A percentile compares a stretch with the other conserved stretches of the same genome.
phyloP scores from a whole-genome alignment of 2,113 vertebrate species.

The Grallaria varia region DNA sequence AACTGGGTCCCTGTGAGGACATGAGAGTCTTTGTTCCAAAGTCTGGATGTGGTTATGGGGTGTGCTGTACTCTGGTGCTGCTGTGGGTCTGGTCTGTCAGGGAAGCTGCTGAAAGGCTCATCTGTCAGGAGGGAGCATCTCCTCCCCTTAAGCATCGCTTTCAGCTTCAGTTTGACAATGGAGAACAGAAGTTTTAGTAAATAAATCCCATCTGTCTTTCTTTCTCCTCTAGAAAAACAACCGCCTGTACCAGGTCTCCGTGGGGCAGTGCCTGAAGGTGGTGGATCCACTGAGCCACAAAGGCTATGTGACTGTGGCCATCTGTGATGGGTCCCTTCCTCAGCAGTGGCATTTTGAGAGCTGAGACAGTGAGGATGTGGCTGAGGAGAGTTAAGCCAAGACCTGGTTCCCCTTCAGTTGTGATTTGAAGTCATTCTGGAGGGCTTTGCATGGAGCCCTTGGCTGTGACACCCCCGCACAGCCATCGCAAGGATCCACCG shows the following conservation, averaged over 20 bases:
- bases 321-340: constrained; percentile 83
- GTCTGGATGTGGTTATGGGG: not conserved
- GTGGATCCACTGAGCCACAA: constrained; percentile 76
- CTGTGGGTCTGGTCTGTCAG: not conserved
- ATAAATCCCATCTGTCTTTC: not conserved
- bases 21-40: not conserved
- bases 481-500: not conserved
- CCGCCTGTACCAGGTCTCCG: constrained; percentile 93
- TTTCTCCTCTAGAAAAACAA: constrained; percentile 78
- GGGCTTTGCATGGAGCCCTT: not conserved
- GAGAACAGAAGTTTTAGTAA: not conserved
- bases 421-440: not conserved
- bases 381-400: not conserved
- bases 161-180: not conserved
- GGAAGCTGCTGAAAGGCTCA: not conserved
- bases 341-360: constrained; percentile 91
- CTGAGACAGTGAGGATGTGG: constrained; percentile 20
- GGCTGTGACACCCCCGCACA: not conserved
- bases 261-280: constrained; percentile 89
- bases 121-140: not conserved
- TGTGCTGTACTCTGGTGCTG: not conserved
- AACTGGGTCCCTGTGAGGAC: not conserved
- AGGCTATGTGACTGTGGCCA: constrained; percentile 89
- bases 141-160: not conserved
- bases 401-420: not conserved